phyloP scores from a whole-genome alignment of 2,797 vertebrate genomes.

The Novumbra hubbsi region DNA sequence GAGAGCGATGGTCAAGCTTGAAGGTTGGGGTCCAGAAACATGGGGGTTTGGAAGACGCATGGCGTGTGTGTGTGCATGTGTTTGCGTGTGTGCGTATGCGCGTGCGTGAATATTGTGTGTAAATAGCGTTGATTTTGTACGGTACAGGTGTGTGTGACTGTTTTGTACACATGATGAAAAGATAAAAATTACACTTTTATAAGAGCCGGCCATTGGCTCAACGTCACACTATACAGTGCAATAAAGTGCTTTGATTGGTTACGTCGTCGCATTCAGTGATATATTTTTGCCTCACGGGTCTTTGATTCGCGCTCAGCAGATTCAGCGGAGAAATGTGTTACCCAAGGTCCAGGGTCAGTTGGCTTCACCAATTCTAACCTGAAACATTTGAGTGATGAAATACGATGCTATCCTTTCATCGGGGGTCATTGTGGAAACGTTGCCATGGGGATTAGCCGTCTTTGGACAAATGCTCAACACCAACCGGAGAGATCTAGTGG shows the following conservation, averaged over 20 bases:
- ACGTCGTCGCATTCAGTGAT: neutral
- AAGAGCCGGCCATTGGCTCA: constrained; percentile 78
- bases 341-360: neutral
- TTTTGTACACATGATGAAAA: constrained; percentile 84
- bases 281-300: too few species aligned
- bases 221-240: constrained; percentile 81
- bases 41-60: constrained; percentile 39
- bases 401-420: neutral
- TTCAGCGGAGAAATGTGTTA: neutral
- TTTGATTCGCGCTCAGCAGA: neutral
- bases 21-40: constrained; percentile 11
- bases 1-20: constrained; percentile 19
- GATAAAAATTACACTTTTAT: constrained; percentile 83
- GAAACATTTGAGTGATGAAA: neutral
- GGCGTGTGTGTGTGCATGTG: constrained; percentile 34
- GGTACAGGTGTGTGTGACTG: constrained; percentile 81
- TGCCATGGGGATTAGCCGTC: neutral
- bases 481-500: neutral
- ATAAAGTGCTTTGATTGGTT: constrained; percentile 80
- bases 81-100: constrained; percentile 52
- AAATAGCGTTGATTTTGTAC: constrained; percentile 82
- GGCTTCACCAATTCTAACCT: neutral
- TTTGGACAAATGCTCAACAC: neutral
- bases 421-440: too few species aligned
- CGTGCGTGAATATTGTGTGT: constrained; percentile 72